Evolutionary conservation across 92 coral and sea anemone species (phyloP).

Genomic region (Desmophyllum pertusum): DNA sequence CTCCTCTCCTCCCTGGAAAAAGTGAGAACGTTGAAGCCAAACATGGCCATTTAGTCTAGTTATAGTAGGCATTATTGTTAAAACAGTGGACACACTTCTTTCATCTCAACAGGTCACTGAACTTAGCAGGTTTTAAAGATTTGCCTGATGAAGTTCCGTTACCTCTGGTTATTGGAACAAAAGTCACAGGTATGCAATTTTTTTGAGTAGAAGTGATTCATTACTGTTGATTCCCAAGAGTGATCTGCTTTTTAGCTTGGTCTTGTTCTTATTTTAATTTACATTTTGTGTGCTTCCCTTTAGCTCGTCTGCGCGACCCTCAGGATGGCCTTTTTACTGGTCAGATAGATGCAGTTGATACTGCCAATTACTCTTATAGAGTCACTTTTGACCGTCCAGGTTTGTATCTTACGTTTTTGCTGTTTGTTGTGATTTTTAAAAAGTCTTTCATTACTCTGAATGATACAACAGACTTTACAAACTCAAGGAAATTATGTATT

Average conservation of each 20-base stretch:
- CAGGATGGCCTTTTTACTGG: slow-evolving; percentile 99
- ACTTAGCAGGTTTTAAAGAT: slow-evolving; percentile 89
- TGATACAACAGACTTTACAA: no score
- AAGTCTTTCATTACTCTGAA: no score
- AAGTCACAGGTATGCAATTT: slow-evolving; percentile 78
- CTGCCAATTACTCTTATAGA: slow-evolving; percentile 86
- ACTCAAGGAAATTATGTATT: no score
- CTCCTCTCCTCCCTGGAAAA: no score
- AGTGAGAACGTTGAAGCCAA: no score
- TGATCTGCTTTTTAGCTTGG: no score
- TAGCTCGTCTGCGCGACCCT: slow-evolving; percentile 87
- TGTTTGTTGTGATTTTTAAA: neutral
- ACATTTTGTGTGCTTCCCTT: neutral
- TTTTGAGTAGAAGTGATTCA: neutral
- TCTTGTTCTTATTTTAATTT: neutral
- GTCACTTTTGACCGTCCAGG: slow-evolving; percentile 98
- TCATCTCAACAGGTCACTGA: slow-evolving; percentile 72
- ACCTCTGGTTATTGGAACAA: slow-evolving; percentile 96
- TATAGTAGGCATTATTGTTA: no score
- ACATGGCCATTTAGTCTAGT: no score
- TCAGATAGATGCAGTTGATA: slow-evolving; percentile 98
- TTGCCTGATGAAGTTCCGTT: slow-evolving; percentile 95
- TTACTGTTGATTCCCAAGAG: neutral
- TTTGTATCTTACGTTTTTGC: neutral
- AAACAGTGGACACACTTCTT: neutral